Base-by-base conservation (phyloP, 92 coral and sea anemone genomes). In the Epizoanthus stellaris region DNA sequence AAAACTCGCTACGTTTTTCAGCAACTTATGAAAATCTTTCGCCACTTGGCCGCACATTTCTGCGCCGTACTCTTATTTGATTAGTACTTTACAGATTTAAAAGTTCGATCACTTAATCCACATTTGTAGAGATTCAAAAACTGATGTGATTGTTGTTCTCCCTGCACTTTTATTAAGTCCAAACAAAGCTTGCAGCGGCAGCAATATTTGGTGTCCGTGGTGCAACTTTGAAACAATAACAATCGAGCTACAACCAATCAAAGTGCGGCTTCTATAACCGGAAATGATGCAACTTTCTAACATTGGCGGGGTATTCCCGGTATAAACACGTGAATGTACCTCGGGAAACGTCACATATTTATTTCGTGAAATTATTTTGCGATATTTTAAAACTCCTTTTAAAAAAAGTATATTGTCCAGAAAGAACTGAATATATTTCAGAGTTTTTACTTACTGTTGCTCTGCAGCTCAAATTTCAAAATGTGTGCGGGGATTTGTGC, bases 1-100 rank as follows among this genome's bases (percentile, higher is more conserved):
- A 70, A 96, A 95, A 52, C 95, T 96, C 6, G 79, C 80, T 40
- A 96, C 88, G 87, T 85, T 89, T 82, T 91, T 89, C 77, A 92
- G 88, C 14, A 96, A 91, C 63, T 88, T 92, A 88, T 94, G 91
- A 76, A 96, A 96, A 77, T 96, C 98, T 81, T 91, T 91, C 0
- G 92, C 75, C 42, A 92, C 54, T 30, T 89, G 87, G n/a, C 81
- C 89, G 23, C 90, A 80, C 93, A 90, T 90, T 73, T 62, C 72
- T n/a, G n/a, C 2, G 45, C 60, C 5, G 69, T 39, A 57, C 21
- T 25, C 20, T 52, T 10, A 45, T 16, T 58, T 12, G 53, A 43
- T 36, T 61, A 6, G 38, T 42, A 9, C 2, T 38, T 36, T 34
- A 75, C 67, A 10, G 14, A 10, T 39, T 15, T 11, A 17, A 60